Evolutionary conservation across 1,140 invertebrate species (phyloP), one percentile per base, ranked within the genome.

Genomic region (Armadillidium nasatum): DNA sequence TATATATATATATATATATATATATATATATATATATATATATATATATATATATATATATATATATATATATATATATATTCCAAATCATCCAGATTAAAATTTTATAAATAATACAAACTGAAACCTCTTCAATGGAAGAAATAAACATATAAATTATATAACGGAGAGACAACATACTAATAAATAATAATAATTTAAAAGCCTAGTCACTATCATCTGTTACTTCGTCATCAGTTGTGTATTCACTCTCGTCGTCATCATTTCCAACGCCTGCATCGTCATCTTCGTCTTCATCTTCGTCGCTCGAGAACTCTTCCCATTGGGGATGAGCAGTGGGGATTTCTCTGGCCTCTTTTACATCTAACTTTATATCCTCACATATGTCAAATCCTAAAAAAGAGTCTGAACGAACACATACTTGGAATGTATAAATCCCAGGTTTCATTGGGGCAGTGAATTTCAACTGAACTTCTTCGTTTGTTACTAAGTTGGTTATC

Each of bases 381-480:
- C 92, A 89, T 84, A 95, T 93, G 86, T 96, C 94, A 86, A 95
- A 93, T 72, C 94, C 94, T 77, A 95, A 86, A 85, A 98, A 99
- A 7, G 96, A 98, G 87, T 99, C 98, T 82, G 93, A 95, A 78
- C 95, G 87, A 72, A 99, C 88, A 83, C 94, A 93, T 44, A 99
- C 94, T n/a, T 93, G 92, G 83, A 97, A 96, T 19, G 93, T 93
- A 86, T 97, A 99, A 50, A 93, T 86, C 23, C 94, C 95, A 73
- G 94, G 92, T 90, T 94, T 96, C 74, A 88, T 87, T 54, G 97
- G 97, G 76, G 97, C 97, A 4, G 95, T 95, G 84, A 99, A 99
- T 83, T 95, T 93, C 76, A 99, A 87, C 84, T 97, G 94, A 78
- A 98, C 89, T 88, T 97, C 90, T 85, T 94, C 91, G 75, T 88